Evolutionary conservation across 2,113 vertebrate species (phyloP).

Genomic region (Mola mola): DNA sequence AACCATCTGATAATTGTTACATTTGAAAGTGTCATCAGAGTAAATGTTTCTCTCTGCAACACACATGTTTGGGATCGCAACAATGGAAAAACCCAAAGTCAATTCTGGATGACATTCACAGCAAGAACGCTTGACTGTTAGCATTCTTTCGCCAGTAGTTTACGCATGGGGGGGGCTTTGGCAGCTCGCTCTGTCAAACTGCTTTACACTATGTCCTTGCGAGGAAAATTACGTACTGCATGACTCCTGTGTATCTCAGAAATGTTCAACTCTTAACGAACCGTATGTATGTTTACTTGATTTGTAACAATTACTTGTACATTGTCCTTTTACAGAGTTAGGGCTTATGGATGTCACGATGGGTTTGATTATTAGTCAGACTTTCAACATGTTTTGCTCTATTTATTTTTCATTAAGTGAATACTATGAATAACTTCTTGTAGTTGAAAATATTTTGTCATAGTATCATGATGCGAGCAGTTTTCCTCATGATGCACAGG

Average conservation of each 20-base stretch:
- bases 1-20: constrained; percentile 1
- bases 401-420: constrained; percentile 51
- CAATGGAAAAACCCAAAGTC: constrained; percentile 32
- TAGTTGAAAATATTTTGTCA: constrained; percentile 22
- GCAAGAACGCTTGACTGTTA: constrained; percentile 60
- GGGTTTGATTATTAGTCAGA: constrained; percentile 50
- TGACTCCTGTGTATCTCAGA: constrained; percentile 51
- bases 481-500: constrained; percentile 32
- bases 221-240: constrained; percentile 34
- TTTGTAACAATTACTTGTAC: constrained; percentile 56
- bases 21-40: constrained; percentile 40
- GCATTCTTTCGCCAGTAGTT: constrained; percentile 71
- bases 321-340: constrained; percentile 41
- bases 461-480: constrained; percentile 20
- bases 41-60: constrained; percentile 5
- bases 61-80: constrained; percentile 24
- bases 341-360: constrained; percentile 31
- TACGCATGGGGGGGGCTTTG: constrained; percentile 54
- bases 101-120: constrained; percentile 39
- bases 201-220: constrained; percentile 48
- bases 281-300: constrained; percentile 67
- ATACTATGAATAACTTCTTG: constrained; percentile 48
- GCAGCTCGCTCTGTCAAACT: constrained; percentile 47
- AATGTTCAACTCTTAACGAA: constrained; percentile 53
- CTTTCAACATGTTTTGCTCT: constrained; percentile 45